Percentiles rank a stretch among this genome's conserved stretches.
These are phyloP conservation scores for Agrilus planipennis DNA, from an alignment of 1,140 invertebrate genomes.

Conservation along the genomic window DNA sequence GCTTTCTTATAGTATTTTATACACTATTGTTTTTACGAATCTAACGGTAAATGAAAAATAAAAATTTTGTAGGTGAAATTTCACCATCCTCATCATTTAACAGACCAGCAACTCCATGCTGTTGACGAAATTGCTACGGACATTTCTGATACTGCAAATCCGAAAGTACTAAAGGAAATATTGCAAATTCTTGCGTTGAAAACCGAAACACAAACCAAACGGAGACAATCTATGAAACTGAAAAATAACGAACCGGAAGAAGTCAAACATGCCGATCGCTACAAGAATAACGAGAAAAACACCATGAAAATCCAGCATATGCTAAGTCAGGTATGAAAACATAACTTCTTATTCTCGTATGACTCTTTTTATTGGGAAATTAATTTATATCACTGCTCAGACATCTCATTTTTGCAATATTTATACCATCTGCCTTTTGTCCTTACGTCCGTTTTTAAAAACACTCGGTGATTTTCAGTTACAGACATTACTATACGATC, in stretches of 20 bases:
- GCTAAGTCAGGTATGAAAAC: too few species aligned
- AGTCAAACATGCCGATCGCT: background rate
- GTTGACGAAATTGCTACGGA: slow-evolving; percentile 17
- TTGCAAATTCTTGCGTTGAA: slow-evolving; percentile 17
- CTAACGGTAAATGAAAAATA: background rate
- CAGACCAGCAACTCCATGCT: slow-evolving; percentile 18
- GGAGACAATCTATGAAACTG: slow-evolving; percentile 4
- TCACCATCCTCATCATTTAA: slow-evolving; percentile 19
- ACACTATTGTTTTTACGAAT: slow-evolving; percentile 5
- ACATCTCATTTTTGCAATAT: too few species aligned
- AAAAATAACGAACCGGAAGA: slow-evolving; percentile 8
- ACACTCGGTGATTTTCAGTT: too few species aligned
- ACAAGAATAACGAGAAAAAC: too few species aligned
- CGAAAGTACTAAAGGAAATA: slow-evolving; percentile 34
- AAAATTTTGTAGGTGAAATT: slow-evolving; percentile 5
- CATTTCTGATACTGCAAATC: slow-evolving; percentile 34
- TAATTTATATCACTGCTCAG: too few species aligned
- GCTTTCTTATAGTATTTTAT: too few species aligned
- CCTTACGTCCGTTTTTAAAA: too few species aligned
- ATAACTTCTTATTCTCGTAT: too few species aligned
- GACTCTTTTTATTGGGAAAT: too few species aligned
- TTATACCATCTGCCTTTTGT: too few species aligned
- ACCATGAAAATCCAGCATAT: too few species aligned
- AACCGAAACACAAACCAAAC: slow-evolving; percentile 10
- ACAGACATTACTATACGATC: too few species aligned